phyloP scores from a whole-genome alignment of 2,888 invertebrate genomes.

The Chymomyza amoena region DNA sequence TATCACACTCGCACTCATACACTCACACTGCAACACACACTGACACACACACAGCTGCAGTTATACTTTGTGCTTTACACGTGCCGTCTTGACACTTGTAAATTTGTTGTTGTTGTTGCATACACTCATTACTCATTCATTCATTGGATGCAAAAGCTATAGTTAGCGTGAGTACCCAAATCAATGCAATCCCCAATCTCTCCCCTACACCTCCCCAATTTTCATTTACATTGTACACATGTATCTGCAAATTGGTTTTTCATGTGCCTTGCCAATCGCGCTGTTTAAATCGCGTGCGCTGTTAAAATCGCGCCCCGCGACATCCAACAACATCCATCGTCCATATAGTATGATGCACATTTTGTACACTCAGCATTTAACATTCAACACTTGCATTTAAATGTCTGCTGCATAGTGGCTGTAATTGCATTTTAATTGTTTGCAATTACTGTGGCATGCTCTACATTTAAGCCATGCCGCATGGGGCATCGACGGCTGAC shows the following conservation, averaged over 20 bases:
- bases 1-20: slow-evolving; percentile 46
- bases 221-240: slow-evolving; percentile 41
- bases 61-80: not conserved
- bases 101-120: slow-evolving; percentile 51
- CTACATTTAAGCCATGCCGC: not conserved
- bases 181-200: slow-evolving; percentile 35
- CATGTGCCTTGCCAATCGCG: slow-evolving; percentile 43
- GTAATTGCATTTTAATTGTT: slow-evolving; percentile 5
- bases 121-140: slow-evolving; percentile 43
- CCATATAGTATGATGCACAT: not conserved
- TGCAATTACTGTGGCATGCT: not conserved
- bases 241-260: slow-evolving; percentile 56
- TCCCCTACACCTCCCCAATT: slow-evolving; percentile 18
- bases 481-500: not conserved
- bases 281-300: slow-evolving; percentile 58
- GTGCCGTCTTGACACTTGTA: slow-evolving; percentile 60
- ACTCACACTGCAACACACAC: too few relatives aligned
- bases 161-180: slow-evolving; percentile 37
- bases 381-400: not conserved
- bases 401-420: slow-evolving; percentile 1
- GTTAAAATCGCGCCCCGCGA: slow-evolving; percentile 24
- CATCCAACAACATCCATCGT: not conserved
- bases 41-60: not conserved
- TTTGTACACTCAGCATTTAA: not conserved
- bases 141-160: not conserved